These are phyloP conservation scores for Xenentodon cancila DNA, from an alignment of 2,797 vertebrate genomes.

Conservation along the genomic window DNA sequence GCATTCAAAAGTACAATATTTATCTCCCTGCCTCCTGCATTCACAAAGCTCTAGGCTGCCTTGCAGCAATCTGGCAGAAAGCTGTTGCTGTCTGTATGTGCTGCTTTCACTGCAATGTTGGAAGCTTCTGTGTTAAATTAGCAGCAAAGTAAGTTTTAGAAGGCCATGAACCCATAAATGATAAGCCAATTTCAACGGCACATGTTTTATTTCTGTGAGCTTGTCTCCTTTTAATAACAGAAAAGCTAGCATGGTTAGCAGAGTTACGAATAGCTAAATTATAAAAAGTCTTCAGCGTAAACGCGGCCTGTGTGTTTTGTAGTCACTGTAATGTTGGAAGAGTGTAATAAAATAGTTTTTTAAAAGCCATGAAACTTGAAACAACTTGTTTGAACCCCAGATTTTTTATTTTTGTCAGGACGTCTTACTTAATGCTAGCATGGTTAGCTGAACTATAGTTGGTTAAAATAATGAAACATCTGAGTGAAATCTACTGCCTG, in stretches of 20 bases:
- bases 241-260: background rate
- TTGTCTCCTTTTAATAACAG: background rate
- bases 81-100: slow-evolving; percentile 8
- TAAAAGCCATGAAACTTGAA: background rate
- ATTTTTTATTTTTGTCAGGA: slow-evolving; percentile 2
- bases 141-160: background rate
- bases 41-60: slow-evolving; percentile 36
- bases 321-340: background rate
- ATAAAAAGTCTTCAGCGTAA: too few relatives aligned
- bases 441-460: slow-evolving; percentile 4
- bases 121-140: slow-evolving; percentile 9
- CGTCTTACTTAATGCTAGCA: background rate
- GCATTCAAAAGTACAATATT: slow-evolving; percentile 30
- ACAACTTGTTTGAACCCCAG: slow-evolving; percentile 3
- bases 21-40: slow-evolving; percentile 23
- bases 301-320: slow-evolving; percentile 14
- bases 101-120: slow-evolving; percentile 3
- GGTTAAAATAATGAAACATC: slow-evolving; percentile 8
- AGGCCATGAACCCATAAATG: background rate
- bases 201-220: background rate
- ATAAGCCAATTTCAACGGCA: too few relatives aligned
- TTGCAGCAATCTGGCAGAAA: slow-evolving; percentile 18
- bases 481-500: background rate
- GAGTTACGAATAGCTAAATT: too few relatives aligned
- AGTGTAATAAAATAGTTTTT: background rate